A percentile compares a stretch with the other conserved stretches of the same genome.
Conservation (phyloP, 1,140 invertebrate genomes). For the Drosophila pandora region DNA sequence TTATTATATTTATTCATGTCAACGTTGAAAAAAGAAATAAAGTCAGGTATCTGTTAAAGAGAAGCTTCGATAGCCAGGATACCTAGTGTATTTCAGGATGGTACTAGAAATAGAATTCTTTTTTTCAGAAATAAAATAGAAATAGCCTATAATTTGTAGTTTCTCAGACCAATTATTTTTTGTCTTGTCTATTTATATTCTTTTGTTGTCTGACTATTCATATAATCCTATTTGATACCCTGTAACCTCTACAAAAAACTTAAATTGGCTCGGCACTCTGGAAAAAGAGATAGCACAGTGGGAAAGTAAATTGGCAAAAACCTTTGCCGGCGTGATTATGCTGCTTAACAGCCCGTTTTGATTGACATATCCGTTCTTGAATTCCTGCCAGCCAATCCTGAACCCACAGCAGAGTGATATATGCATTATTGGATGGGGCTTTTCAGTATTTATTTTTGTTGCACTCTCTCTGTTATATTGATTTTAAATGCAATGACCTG, state of each 20-base stretch:
- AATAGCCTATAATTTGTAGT: no score
- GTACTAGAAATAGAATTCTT: no score
- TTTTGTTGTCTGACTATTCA: not conserved
- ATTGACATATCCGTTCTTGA: conserved; percentile 59
- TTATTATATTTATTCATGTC: conserved; percentile 63
- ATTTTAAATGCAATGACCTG: conserved; percentile 20
- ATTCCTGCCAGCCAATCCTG: conserved; percentile 28
- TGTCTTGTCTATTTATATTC: not conserved
- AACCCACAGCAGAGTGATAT: not conserved
- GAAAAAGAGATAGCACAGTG: conserved; percentile 15
- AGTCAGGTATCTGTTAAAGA: conserved; percentile 6
- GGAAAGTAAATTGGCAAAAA: conserved; percentile 21
- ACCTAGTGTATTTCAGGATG: not conserved
- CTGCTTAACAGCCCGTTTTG: conserved; percentile 61
- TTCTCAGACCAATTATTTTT: no score
- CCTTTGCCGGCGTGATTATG: conserved; percentile 60
- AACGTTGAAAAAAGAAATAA: conserved; percentile 28
- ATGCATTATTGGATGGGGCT: not conserved
- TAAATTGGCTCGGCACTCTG: conserved; percentile 13
- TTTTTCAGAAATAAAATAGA: not conserved
- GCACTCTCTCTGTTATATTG: conserved; percentile 21
- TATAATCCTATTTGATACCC: not conserved
- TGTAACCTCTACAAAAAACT: not conserved
- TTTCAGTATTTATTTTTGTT: conserved; percentile 5
- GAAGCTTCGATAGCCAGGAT: not conserved